phyloP scores from a whole-genome alignment of 2,113 vertebrate species.

The Isurus oxyrinchus region DNA sequence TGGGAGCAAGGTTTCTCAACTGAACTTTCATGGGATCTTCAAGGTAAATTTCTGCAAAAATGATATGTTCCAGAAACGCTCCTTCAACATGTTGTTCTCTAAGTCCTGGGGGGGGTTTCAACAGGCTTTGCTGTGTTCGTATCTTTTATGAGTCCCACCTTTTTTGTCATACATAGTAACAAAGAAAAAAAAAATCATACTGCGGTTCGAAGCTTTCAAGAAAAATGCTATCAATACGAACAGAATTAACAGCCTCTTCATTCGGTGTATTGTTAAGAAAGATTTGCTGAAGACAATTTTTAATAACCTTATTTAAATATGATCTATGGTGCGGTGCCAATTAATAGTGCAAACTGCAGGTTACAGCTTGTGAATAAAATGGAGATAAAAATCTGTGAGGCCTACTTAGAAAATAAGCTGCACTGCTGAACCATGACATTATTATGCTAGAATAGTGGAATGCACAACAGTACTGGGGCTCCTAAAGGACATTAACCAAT shows the following conservation, averaged over 20 bases:
- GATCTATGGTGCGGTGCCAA: no score
- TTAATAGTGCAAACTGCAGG: neutral
- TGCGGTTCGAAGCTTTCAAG: neutral
- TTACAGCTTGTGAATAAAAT: no score
- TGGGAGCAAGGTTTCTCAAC: neutral
- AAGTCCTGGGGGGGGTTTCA: neutral
- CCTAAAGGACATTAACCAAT: slow-evolving; percentile 33
- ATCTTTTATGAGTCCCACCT: neutral
- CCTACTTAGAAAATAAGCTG: neutral
- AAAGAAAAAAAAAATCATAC: neutral
- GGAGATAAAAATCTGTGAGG: neutral
- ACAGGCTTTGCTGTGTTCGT: neutral
- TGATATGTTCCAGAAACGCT: neutral
- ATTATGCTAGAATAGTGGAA: neutral
- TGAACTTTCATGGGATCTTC: no score
- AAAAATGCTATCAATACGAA: neutral
- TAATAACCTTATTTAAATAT: neutral
- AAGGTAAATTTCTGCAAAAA: neutral
- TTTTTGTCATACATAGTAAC: neutral
- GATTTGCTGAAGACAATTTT: neutral
- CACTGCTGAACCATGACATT: neutral
- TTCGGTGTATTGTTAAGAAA: neutral
- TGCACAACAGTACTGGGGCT: neutral
- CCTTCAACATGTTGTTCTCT: neutral
- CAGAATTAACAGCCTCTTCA: neutral